phyloP scores from a whole-genome alignment of 1,140 invertebrate genomes.

The Atta colombica region DNA sequence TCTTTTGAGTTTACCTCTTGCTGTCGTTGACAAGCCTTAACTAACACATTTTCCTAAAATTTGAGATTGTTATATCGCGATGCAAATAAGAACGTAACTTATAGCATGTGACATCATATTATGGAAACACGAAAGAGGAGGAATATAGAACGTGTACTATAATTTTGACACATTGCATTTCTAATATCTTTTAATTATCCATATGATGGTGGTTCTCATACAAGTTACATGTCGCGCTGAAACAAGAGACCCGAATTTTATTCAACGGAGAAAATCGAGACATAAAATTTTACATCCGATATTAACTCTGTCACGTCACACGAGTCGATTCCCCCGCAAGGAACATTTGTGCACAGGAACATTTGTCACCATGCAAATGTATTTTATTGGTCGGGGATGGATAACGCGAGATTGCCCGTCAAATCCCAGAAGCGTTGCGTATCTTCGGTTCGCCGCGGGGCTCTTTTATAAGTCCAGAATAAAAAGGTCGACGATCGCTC shows the following conservation, averaged over 20 bases:
- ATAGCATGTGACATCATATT: background rate
- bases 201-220: background rate
- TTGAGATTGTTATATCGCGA: constrained; percentile 7
- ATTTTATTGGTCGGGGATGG: background rate
- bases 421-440: constrained; percentile 47
- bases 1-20: constrained; percentile 63
- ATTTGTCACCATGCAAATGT: constrained; percentile 52
- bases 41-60: constrained; percentile 28
- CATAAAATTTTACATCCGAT: constrained; percentile 10
- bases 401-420: constrained; percentile 50
- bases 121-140: background rate
- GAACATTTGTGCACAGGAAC: background rate
- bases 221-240: background rate
- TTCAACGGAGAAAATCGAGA: background rate
- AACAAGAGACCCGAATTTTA: background rate
- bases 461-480: constrained; percentile 42
- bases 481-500: constrained; percentile 36
- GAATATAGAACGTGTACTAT: background rate
- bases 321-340: constrained; percentile 8
- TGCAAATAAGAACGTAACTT: background rate
- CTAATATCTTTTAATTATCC: constrained; percentile 20
- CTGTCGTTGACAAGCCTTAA: constrained; percentile 57
- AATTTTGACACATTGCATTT: background rate
- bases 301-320: constrained; percentile 12
- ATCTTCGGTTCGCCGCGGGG: constrained; percentile 44